These are phyloP conservation scores for Trichomalopsis sarcophagae DNA, from an alignment of 1,140 invertebrate species.

Conservation along the genomic window DNA sequence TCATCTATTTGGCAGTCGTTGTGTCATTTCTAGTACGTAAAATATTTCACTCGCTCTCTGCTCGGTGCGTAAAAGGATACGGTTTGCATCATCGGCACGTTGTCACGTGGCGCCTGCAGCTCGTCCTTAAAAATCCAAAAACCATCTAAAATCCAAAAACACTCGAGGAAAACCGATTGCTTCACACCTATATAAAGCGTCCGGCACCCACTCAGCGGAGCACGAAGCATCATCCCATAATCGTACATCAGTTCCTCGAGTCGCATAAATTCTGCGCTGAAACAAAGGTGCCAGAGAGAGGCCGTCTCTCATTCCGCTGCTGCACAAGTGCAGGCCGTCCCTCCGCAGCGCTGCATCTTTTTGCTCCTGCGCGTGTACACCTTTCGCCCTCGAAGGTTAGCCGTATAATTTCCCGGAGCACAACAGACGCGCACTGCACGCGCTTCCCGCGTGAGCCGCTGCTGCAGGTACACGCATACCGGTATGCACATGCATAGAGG, in stretches of 20 bases:
- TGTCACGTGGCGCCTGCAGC: no score
- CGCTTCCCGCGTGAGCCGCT: slow-evolving; percentile 4
- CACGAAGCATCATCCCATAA: neutral
- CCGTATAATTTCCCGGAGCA: neutral
- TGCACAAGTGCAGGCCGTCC: neutral
- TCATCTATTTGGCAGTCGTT: no score
- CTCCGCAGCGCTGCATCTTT: neutral
- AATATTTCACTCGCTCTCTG: no score
- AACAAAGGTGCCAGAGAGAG: neutral
- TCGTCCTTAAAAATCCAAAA: no score
- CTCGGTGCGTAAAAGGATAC: no score
- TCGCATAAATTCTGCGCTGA: neutral
- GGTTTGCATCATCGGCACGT: no score
- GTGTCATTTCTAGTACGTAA: no score
- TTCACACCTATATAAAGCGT: no score
- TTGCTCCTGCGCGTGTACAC: neutral
- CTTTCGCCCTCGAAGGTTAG: slow-evolving; percentile 27
- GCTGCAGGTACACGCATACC: neutral
- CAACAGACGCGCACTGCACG: neutral
- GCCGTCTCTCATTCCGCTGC: neutral
- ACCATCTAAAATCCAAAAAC: no score
- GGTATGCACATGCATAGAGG: neutral
- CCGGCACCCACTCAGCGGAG: neutral
- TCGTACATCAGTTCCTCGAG: no score
- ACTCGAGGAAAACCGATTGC: no score